Evolutionary conservation across 2,797 vertebrate species (phyloP).

Genomic region (Spinibarbus caldwelli): DNA sequence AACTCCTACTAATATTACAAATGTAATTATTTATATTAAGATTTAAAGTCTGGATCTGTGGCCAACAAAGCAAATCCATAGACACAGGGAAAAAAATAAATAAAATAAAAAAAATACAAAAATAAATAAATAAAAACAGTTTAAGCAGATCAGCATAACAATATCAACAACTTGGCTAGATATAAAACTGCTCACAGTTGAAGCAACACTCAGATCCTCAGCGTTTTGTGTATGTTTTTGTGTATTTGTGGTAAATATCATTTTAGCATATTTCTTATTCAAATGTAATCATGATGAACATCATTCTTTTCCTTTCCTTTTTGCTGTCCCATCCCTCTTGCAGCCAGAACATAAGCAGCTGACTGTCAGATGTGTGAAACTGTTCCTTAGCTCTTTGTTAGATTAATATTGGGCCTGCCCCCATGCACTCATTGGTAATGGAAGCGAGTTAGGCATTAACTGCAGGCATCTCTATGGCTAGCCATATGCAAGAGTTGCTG

Average conservation of each 20-base stretch:
- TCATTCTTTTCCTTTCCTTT: too few relatives aligned
- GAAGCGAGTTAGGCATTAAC: conserved; percentile 83
- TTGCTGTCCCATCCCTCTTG: background rate
- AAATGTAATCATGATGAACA: too few relatives aligned
- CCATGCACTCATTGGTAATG: conserved; percentile 77
- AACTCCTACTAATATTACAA: too few relatives aligned
- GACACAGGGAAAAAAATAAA: too few relatives aligned
- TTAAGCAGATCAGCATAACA: too few relatives aligned
- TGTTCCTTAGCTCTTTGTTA: conserved; percentile 77
- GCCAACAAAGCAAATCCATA: too few relatives aligned
- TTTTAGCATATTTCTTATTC: background rate
- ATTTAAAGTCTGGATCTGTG: too few relatives aligned
- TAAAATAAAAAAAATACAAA: too few relatives aligned
- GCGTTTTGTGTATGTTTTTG: background rate
- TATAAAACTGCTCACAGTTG: background rate
- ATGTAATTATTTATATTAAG: too few relatives aligned
- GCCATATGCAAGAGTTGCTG: conserved; percentile 73
- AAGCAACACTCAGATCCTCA: background rate
- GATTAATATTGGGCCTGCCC: conserved; percentile 77
- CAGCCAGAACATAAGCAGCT: conserved; percentile 2
- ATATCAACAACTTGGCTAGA: background rate
- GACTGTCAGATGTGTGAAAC: conserved; percentile 47
- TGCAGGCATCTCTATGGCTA: conserved; percentile 61
- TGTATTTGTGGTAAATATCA: background rate
- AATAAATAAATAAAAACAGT: too few relatives aligned